A percentile compares a stretch with the other conserved stretches of the same genome.
Conservation (phyloP, 2,113 vertebrate genomes). For the Sminthopsis crassicaudata region DNA sequence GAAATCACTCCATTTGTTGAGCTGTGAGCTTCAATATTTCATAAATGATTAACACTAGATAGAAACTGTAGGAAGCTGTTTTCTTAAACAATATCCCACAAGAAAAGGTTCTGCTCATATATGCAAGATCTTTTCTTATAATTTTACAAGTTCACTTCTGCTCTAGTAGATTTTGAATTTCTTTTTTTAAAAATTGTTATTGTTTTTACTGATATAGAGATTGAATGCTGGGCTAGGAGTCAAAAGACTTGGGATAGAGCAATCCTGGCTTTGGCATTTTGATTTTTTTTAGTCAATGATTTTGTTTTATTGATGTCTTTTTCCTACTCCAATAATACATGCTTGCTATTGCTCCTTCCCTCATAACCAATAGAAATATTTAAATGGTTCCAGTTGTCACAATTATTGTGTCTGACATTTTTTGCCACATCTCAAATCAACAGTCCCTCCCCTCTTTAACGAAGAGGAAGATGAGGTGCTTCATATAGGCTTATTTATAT, state of each 20-base stretch:
- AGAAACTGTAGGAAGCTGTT: constrained; percentile 43
- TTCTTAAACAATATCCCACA: constrained; percentile 45
- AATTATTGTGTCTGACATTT: background rate
- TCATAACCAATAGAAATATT: background rate
- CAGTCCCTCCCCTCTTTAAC: background rate
- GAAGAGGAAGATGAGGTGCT: background rate
- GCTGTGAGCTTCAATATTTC: constrained; percentile 63
- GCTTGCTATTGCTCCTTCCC: background rate
- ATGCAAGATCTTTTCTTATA: constrained; percentile 60
- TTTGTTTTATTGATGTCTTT: background rate
- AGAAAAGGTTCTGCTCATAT: constrained; percentile 56
- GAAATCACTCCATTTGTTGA: constrained; percentile 58
- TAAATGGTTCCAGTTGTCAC: background rate
- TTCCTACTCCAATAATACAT: background rate
- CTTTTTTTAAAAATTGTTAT: constrained; percentile 65
- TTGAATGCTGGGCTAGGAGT: background rate
- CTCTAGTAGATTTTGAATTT: constrained; percentile 56
- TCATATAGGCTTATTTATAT: background rate
- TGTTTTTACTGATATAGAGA: constrained; percentile 58
- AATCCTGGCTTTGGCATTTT: background rate
- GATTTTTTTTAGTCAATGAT: background rate
- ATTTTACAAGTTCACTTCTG: constrained; percentile 64
- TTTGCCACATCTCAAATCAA: background rate
- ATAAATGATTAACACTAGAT: constrained; percentile 72
- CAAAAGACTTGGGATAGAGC: background rate